phyloP scores from a whole-genome alignment of 2,113 vertebrate genomes.

The Rhynchopsitta pachyrhyncha region DNA sequence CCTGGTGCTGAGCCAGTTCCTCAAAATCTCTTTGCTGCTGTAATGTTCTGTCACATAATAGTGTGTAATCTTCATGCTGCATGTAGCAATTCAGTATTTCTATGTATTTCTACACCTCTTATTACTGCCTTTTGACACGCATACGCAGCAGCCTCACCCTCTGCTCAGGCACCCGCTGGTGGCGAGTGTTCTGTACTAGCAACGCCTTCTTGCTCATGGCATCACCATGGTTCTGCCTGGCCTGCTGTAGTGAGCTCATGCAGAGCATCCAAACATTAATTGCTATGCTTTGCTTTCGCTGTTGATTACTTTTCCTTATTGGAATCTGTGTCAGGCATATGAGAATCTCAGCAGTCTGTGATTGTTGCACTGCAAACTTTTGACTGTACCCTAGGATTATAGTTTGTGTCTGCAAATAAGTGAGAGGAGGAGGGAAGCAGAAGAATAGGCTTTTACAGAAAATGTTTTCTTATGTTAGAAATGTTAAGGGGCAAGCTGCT shows the following conservation, averaged over 20 bases:
- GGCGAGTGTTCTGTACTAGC: background rate
- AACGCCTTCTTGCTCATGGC: background rate
- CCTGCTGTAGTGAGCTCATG: background rate
- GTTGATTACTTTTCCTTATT: background rate
- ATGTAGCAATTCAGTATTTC: background rate
- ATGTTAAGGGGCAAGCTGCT: background rate
- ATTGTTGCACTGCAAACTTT: background rate
- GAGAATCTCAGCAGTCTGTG: background rate
- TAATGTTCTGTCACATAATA: background rate
- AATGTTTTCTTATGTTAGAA: background rate
- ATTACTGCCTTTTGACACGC: background rate
- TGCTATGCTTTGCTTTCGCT: background rate
- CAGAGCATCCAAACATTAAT: background rate
- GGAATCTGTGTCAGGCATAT: background rate
- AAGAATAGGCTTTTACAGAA: background rate
- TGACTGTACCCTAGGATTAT: background rate
- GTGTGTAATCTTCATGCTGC: background rate
- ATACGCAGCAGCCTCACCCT: background rate
- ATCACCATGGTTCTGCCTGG: background rate
- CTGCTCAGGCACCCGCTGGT: background rate
- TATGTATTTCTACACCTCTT: background rate
- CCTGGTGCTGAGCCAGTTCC: background rate
- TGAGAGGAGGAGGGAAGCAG: background rate
- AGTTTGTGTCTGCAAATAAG: background rate
- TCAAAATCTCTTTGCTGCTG: background rate